Base-by-base conservation (phyloP, 30 jellyfish, hydroid and myxozoan species). In the Aurelia aurita complex sp. Pacific region DNA sequence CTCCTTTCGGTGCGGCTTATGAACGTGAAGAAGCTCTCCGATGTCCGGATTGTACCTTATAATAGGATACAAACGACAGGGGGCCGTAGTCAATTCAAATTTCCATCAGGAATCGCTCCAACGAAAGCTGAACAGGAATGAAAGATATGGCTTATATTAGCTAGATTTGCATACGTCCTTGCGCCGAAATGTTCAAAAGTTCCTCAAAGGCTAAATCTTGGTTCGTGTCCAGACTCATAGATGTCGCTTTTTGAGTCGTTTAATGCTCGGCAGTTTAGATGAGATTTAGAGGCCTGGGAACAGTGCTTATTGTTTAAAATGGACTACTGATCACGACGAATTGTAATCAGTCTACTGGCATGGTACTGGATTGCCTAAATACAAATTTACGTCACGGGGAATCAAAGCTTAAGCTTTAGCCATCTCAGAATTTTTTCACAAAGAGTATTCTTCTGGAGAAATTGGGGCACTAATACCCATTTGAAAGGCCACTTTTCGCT, bases 1-100 rank as follows among this genome's bases (percentile, higher is more conserved):
- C 93, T 55, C 80, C 87, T 84, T 74, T 84, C 93, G 93, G 93
- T 84, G 67, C 71, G 60, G 93, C 93, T 84, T 84, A 84, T 78
- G 43, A 69, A 72, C 82, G 69, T 62, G 92, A 54, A 84, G 93
- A 84, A 54, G 82, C 82, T 54, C 93, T 73, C 87, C 93, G 93
- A 84, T 84, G 93, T 84, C 93, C 93, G 93, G 93, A 74, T 84
- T 84, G 64, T 60, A 84, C 62, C 50, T 62, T 84, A 83, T 84
- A 84, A 84, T 84, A 84, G 93, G 93, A 84, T 84, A 84, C 65
- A 73, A 77, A 62, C 93, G 73, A 77, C 83, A 84, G 84, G 93
- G 55, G 93, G 93, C 50, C 81, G 61, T 54, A 59, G 32, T 83
- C 92, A 83, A 72, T 83, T 70, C 74, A 83, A 62, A 54, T 55